Evolutionary conservation across 1,140 invertebrate species (phyloP), one percentile per base, ranked within the genome.

Genomic region (Drosophila biarmipes): DNA sequence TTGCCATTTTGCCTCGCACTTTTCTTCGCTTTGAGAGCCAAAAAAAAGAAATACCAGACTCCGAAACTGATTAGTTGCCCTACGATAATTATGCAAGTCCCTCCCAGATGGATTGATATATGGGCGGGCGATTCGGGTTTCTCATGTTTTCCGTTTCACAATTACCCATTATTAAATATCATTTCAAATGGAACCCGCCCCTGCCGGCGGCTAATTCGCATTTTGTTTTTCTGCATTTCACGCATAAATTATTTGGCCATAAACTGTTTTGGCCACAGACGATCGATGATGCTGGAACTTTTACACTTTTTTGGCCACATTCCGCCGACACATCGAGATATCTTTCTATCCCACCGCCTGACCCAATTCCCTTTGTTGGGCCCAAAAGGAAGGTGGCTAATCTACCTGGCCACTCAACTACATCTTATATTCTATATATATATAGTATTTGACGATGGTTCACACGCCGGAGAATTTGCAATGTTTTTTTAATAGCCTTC

Each of bases 121-220:
- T 62, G 67, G 72, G 62, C 49, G 73, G 24, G 17, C 43, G 71
- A 80, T 78, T 66, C 63, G 21, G 54, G 71, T 59, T 68, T 77
- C 72, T 75, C 72, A 78, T 73, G 81, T 63, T 78, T 59, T 67
- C 52, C 73, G 80, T 85, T 85, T 85, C 80, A 80, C 72, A 85
- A 85, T 80, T 85, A 68, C 61, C 69, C 42, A 78, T 81, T 87
- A 86, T 86, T 86, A 86, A 87, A 87, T 82, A 87, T 87, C 84
- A 86, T 82, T 89, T 86, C 55, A 69, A 85, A 77, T 85, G 66
- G 61, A 61, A 56, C 43, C 68, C 56, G 61, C 75, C 75, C 64
- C 46, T 35, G 57, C 56, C 64, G 45, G 37, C 17, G 45, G 56
- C 72, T 56, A 62, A 69, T 73, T 75, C 53, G 55, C 78, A 63